These are phyloP conservation scores for Mastacembelus armatus DNA, from an alignment of 2,797 vertebrate species.

Conservation along the genomic window DNA sequence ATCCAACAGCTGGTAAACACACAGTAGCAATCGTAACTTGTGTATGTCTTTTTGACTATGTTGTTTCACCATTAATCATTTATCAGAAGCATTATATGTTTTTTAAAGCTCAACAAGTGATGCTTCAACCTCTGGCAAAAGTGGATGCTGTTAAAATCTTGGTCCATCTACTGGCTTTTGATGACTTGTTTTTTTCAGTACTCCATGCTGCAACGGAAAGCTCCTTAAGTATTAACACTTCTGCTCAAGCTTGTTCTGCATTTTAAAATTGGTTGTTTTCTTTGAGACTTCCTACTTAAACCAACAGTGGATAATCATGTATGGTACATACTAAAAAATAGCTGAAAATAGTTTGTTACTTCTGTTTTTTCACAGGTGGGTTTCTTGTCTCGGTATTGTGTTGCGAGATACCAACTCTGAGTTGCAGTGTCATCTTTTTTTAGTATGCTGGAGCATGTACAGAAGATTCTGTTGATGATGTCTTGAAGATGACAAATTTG, in stretches of 20 bases:
- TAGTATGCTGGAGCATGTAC: background rate
- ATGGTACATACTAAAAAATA: no score
- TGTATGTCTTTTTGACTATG: constrained; percentile 48
- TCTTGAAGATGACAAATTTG: background rate
- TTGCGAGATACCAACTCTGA: background rate
- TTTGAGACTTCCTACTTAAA: background rate
- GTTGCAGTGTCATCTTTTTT: background rate
- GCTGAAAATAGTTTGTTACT: no score
- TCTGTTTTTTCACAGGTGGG: background rate
- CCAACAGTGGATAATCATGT: background rate
- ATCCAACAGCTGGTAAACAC: constrained; percentile 72
- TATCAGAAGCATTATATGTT: constrained; percentile 37
- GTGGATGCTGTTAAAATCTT: background rate
- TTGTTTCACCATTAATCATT: constrained; percentile 53
- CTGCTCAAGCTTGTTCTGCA: background rate
- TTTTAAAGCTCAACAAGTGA: constrained; percentile 36
- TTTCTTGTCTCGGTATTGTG: background rate
- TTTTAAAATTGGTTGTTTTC: background rate
- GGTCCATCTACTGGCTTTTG: background rate
- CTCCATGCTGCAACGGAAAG: background rate
- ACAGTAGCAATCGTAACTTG: constrained; percentile 48
- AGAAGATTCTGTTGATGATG: background rate
- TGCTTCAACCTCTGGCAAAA: constrained; percentile 10
- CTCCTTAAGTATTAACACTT: background rate
- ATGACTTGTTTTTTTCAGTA: background rate